A percentile compares a stretch with the other conserved stretches of the same genome.
Evolutionary conservation across 1,140 invertebrate genomes (phyloP).

Genomic region (Grapholita molesta): DNA sequence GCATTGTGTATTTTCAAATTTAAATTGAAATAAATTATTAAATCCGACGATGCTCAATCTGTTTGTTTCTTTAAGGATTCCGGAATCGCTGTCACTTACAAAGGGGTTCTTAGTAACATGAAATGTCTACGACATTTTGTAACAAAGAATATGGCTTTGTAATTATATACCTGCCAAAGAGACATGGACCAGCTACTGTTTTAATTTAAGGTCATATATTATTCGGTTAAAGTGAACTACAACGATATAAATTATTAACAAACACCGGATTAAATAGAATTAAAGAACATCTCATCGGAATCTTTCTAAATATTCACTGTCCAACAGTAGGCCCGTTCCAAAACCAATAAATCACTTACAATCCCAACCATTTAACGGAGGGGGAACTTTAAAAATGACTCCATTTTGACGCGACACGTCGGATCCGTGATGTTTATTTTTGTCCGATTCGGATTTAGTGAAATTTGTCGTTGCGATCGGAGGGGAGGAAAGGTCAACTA

Average conservation of each 20-base stretch:
- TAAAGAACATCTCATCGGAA: not conserved
- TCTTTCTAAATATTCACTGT: not conserved
- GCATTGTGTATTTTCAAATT: conserved; percentile 11
- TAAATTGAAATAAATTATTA: conserved; percentile 6
- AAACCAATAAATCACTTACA: conserved; percentile 45
- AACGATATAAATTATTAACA: too few species aligned
- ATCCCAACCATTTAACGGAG: conserved; percentile 46
- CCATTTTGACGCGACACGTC: conserved; percentile 36
- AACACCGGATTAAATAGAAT: not conserved
- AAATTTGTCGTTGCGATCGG: conserved; percentile 43
- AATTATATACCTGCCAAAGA: not conserved
- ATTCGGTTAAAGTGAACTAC: too few species aligned
- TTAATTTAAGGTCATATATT: too few species aligned
- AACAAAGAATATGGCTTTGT: not conserved
- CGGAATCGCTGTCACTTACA: not conserved
- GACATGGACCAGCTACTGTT: not conserved
- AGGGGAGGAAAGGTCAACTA: conserved; percentile 12
- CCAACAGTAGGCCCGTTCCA: not conserved
- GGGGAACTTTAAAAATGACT: conserved; percentile 49
- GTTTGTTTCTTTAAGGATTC: not conserved
- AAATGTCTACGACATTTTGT: not conserved
- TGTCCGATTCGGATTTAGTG: conserved; percentile 33
- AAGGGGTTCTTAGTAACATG: not conserved
- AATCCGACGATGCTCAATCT: not conserved
- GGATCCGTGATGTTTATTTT: conserved; percentile 41